Percentiles rank a stretch among this genome's conserved stretches.
Conservation (phyloP, 2,797 vertebrate genomes). For the Petrocephalus schoutedeni region DNA sequence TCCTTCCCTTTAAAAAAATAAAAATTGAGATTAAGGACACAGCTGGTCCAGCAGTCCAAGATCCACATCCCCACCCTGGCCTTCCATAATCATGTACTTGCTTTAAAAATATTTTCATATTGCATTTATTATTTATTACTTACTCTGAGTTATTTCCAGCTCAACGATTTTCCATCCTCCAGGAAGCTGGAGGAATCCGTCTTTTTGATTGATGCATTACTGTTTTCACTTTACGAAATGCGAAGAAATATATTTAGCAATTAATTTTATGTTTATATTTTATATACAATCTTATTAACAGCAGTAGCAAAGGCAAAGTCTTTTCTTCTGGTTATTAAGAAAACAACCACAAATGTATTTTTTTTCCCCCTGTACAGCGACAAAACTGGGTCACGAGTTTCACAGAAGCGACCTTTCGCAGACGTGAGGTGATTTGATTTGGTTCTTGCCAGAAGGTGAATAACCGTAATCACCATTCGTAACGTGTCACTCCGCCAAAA, state of each 20-base stretch:
- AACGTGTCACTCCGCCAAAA: not conserved
- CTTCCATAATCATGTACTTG: not conserved
- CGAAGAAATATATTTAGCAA: slow-evolving; percentile 8
- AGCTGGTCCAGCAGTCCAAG: not conserved
- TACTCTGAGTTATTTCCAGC: not conserved
- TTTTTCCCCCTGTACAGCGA: not conserved
- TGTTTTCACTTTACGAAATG: not conserved
- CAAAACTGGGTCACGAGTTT: not conserved
- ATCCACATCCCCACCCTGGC: not conserved
- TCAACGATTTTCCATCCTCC: not conserved
- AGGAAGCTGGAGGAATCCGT: not conserved
- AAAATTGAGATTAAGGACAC: not conserved
- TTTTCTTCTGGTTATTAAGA: not conserved
- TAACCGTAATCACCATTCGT: not conserved
- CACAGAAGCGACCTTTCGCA: not conserved
- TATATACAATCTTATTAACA: not conserved
- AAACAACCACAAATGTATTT: not conserved
- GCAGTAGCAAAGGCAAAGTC: not conserved
- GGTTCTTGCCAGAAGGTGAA: not conserved
- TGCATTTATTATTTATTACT: slow-evolving; percentile 12
- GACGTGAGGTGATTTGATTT: slow-evolving; percentile 5
- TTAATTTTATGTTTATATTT: not conserved
- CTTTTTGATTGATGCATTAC: not conserved
- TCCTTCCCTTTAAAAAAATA: not conserved
- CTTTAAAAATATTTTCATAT: not conserved